Percentiles rank a stretch among this genome's conserved stretches.
phyloP scores from a whole-genome alignment of 2,797 vertebrate species.

The Carduelis carduelis region DNA sequence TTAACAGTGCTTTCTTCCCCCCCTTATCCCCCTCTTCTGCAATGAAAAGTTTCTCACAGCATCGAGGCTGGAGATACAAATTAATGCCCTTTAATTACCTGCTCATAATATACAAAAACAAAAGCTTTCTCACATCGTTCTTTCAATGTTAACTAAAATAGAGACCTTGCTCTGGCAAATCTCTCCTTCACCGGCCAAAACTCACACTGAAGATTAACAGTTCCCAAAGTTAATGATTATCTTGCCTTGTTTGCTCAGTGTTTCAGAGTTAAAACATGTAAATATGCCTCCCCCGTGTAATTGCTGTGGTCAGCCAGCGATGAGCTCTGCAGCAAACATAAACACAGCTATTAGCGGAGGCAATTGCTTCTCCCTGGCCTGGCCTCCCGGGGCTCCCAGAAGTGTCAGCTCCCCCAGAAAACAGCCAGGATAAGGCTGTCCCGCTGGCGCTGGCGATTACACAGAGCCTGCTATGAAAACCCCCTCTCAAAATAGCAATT shows the following conservation, averaged over 20 bases:
- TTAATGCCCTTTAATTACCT: not conserved
- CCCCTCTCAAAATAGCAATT: constrained; percentile 26
- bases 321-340: not conserved
- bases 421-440: not conserved
- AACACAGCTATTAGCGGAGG: not conserved
- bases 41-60: not conserved
- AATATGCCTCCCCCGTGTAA: not conserved
- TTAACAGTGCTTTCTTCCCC: not conserved
- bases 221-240: constrained; percentile 37
- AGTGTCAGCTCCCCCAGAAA: not conserved
- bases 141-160: not conserved
- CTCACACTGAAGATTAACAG: constrained; percentile 5
- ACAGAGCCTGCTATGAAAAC: not conserved
- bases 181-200: not conserved
- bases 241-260: constrained; percentile 4
- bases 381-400: not conserved
- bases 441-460: rapidly evolving
- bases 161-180: not conserved
- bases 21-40: not conserved
- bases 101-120: not conserved
- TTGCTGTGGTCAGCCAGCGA: not conserved
- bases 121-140: not conserved
- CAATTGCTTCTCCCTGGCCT: not conserved
- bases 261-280: not conserved
- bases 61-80: not conserved